Evolutionary conservation across 2,797 vertebrate species (phyloP).

Genomic region (Platalea minor): DNA sequence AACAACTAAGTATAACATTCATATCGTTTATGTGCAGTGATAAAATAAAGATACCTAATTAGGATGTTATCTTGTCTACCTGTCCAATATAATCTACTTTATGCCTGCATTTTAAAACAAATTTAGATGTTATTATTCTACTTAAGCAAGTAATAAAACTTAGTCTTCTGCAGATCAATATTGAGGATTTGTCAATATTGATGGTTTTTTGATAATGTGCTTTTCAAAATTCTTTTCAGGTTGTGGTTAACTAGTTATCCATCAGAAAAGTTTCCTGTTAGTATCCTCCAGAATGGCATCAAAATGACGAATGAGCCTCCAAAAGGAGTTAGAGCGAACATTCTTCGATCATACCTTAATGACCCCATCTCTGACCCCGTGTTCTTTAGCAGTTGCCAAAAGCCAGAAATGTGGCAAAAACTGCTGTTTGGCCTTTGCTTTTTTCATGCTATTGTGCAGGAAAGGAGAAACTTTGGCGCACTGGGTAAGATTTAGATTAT

Average conservation of each 20-base stretch:
- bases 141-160: neutral
- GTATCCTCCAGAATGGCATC: constrained; percentile 92
- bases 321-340: constrained; percentile 89
- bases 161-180: neutral
- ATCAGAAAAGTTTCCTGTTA: constrained; percentile 91
- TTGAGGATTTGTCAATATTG: neutral
- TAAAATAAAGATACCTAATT: neutral
- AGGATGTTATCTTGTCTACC: neutral
- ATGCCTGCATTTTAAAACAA: neutral
- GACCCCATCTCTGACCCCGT: constrained; percentile 86
- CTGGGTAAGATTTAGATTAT: constrained; percentile 77
- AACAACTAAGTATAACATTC: neutral
- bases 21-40: neutral
- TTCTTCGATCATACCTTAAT: constrained; percentile 88
- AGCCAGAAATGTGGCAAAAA: constrained; percentile 87
- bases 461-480: constrained; percentile 91
- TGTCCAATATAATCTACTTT: neutral
- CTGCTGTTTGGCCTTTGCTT: constrained; percentile 91
- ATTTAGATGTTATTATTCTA: neutral
- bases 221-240: constrained; percentile 69
- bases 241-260: constrained; percentile 95
- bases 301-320: constrained; percentile 98
- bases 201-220: neutral
- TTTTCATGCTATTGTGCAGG: constrained; percentile 93
- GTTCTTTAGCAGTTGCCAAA: constrained; percentile 86